Evolutionary conservation across 2,113 vertebrate genomes (phyloP).

Genomic region (Empidonax traillii): DNA sequence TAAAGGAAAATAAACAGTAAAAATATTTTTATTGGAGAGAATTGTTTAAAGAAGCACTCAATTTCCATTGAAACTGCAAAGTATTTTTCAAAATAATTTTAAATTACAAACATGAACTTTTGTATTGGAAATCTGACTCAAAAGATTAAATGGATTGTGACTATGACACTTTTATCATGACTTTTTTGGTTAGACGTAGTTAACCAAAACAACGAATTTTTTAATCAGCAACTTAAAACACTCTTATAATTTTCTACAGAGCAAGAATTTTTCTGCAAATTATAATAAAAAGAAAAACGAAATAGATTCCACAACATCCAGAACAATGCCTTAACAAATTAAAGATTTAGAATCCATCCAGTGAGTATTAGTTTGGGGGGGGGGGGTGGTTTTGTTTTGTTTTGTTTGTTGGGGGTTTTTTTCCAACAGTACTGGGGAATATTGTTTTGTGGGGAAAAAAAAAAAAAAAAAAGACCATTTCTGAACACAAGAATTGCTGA

Average conservation of each 20-base stretch:
- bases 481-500: slow-evolving; percentile 15
- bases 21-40: background rate
- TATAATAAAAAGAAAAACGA: background rate
- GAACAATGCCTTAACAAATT: background rate
- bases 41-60: background rate
- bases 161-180: background rate
- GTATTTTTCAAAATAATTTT: background rate
- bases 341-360: background rate
- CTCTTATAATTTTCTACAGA: background rate
- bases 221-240: background rate
- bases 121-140: background rate
- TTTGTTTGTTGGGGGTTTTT: background rate
- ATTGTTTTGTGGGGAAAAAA: background rate
- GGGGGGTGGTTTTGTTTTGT: background rate
- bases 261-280: background rate
- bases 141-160: background rate
- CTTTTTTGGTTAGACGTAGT: background rate
- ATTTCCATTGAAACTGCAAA: background rate
- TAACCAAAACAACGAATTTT: background rate
- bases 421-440: background rate
- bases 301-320: background rate
- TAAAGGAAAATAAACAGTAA: background rate
- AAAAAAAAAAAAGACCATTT: background rate
- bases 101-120: background rate
- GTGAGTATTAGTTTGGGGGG: background rate